Percentiles rank a stretch among this genome's conserved stretches.
Evolutionary conservation across 2,797 vertebrate genomes (phyloP).

Genomic region (Sus cebifrons): DNA sequence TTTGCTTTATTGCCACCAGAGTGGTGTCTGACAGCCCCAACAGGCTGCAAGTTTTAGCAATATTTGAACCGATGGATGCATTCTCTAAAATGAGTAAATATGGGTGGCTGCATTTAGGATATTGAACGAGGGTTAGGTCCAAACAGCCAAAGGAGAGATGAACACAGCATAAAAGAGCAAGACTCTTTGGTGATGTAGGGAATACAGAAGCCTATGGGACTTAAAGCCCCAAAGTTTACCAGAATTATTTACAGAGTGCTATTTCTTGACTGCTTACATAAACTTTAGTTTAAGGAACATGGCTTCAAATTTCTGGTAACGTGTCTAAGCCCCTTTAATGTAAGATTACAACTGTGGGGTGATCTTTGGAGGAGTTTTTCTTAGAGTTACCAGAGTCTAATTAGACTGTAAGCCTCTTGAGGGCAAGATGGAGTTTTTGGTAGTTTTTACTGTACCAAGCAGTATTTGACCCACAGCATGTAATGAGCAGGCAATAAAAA

Average conservation of each 20-base stretch:
- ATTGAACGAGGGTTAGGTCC: neutral
- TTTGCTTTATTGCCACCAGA: neutral
- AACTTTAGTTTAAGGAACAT: neutral
- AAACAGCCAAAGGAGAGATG: neutral
- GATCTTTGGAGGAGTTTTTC: neutral
- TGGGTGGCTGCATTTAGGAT: neutral
- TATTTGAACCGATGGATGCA: neutral
- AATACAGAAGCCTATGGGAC: neutral
- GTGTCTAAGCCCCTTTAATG: neutral
- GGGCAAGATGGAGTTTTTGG: neutral
- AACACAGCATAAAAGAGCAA: neutral
- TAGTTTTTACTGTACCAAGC: neutral
- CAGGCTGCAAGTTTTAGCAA: neutral
- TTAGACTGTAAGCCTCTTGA: conserved; percentile 57
- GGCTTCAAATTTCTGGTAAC: neutral
- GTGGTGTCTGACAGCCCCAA: neutral
- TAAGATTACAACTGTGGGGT: neutral
- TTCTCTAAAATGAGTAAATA: neutral
- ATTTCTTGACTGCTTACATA: neutral
- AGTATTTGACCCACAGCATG: neutral
- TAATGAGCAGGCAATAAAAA: neutral
- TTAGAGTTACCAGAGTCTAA: neutral
- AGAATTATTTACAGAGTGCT: neutral
- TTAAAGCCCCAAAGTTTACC: neutral
- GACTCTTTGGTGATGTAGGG: neutral